These are phyloP conservation scores for Petroica traversi DNA, from an alignment of 2,113 vertebrate genomes.

Conservation along the genomic window DNA sequence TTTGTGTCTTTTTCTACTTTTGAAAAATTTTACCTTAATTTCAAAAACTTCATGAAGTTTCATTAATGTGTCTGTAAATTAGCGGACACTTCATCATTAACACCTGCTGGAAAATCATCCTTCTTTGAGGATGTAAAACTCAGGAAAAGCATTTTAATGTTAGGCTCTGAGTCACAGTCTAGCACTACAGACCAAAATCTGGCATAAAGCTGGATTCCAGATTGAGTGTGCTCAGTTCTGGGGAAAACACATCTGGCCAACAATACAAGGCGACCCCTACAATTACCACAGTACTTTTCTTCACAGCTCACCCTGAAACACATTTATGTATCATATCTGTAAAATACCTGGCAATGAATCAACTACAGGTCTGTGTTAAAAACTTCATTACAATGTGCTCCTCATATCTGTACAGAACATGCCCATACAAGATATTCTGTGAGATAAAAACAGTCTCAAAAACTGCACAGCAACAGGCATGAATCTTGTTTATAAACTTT, in stretches of 20 bases:
- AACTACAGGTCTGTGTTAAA: neutral
- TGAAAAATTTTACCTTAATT: neutral
- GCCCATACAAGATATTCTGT: neutral
- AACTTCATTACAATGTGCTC: neutral
- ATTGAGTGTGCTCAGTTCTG: neutral
- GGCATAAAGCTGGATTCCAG: neutral
- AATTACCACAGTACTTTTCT: neutral
- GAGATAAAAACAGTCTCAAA: neutral
- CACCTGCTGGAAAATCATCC: neutral
- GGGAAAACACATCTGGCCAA: neutral
- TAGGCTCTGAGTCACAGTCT: neutral
- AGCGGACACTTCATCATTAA: neutral
- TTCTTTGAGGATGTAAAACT: neutral
- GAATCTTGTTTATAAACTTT: neutral
- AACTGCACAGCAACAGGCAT: neutral
- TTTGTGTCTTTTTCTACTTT: neutral
- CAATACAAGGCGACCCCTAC: neutral
- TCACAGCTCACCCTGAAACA: neutral
- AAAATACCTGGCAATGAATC: neutral
- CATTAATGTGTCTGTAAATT: neutral
- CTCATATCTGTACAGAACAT: rapidly evolving
- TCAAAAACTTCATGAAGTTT: neutral
- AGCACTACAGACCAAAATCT: neutral
- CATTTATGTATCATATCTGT: neutral
- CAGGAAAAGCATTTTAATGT: neutral